Percentiles rank a stretch among this genome's conserved stretches.
These are phyloP conservation scores for Rallus crepitans DNA, from an alignment of 2,797 vertebrate genomes.

Conservation along the genomic window DNA sequence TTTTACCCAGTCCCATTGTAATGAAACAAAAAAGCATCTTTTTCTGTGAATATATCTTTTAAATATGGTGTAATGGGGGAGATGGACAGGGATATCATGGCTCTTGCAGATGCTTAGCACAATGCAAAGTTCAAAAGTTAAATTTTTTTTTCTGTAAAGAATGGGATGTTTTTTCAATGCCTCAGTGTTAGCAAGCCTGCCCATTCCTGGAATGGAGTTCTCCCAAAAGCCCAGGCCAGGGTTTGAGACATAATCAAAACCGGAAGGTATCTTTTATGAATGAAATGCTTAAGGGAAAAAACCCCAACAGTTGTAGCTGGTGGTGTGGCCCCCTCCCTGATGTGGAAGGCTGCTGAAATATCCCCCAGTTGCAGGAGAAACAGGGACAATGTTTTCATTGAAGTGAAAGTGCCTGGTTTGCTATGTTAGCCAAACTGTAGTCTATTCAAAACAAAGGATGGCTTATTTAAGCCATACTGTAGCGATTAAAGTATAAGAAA, in stretches of 20 bases:
- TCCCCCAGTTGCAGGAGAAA: not conserved
- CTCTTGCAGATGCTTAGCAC: not conserved
- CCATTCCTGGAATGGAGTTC: not conserved
- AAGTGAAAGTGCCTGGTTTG: not conserved
- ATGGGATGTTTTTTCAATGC: not conserved
- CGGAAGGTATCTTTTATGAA: constrained; percentile 1
- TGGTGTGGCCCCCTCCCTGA: not conserved
- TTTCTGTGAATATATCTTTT: not conserved
- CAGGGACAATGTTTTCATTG: constrained; percentile 43
- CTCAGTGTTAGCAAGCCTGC: not conserved
- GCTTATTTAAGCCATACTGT: constrained; percentile 63
- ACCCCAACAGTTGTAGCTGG: fast-evolving
- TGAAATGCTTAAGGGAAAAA: not conserved
- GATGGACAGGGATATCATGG: not conserved
- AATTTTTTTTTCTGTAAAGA: not conserved
- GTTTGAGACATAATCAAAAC: not conserved
- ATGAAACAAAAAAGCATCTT: not conserved
- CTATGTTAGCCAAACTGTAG: constrained; percentile 11
- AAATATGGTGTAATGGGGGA: not conserved
- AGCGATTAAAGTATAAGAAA: constrained; percentile 31
- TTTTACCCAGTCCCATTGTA: not conserved
- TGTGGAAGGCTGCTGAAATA: not conserved
- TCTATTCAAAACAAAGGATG: constrained; percentile 53
- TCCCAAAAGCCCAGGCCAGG: not conserved
- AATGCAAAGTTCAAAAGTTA: not conserved